These are phyloP conservation scores for Hormiphora californensis DNA, from an alignment of 37 sponge, comb jelly and placozoan genomes.

Conservation along the genomic window DNA sequence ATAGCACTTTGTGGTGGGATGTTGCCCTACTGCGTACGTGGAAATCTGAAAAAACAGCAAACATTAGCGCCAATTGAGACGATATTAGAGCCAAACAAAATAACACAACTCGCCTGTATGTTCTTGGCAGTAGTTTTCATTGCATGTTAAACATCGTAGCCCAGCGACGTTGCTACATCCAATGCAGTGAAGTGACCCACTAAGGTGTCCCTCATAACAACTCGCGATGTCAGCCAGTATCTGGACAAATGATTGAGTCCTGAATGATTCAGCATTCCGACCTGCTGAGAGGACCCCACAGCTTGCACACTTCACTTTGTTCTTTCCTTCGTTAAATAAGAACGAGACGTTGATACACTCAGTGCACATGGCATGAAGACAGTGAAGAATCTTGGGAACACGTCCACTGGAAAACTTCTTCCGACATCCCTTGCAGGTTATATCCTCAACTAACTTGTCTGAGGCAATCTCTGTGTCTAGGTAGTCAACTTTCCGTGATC, in stretches of 20 bases:
- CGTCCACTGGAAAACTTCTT: neutral
- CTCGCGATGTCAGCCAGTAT: neutral
- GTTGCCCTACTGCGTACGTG: slow-evolving; percentile 48
- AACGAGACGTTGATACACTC: slow-evolving; percentile 36
- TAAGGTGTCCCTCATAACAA: neutral
- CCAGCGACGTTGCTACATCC: slow-evolving; percentile 36
- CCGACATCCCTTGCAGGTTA: slow-evolving; percentile 43
- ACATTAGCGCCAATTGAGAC: neutral
- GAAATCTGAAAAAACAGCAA: slow-evolving; percentile 48
- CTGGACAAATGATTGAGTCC: slow-evolving; percentile 43
- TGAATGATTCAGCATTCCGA: slow-evolving; percentile 3
- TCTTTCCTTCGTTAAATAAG: neutral
- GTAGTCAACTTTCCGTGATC: neutral
- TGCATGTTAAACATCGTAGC: slow-evolving; percentile 32
- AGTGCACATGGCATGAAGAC: slow-evolving; percentile 17
- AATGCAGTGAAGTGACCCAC: slow-evolving; percentile 27
- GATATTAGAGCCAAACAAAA: neutral
- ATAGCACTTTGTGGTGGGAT: slow-evolving; percentile 39
- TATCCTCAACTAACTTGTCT: slow-evolving; percentile 12
- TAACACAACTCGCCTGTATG: slow-evolving; percentile 34
- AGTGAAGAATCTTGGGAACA: slow-evolving; percentile 20
- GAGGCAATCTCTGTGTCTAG: neutral
- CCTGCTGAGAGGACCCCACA: neutral
- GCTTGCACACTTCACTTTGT: neutral
- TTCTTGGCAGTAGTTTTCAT: slow-evolving; percentile 54